These are phyloP conservation scores for Cinara cedri DNA, from an alignment of 2,888 invertebrate species.

Conservation along the genomic window DNA sequence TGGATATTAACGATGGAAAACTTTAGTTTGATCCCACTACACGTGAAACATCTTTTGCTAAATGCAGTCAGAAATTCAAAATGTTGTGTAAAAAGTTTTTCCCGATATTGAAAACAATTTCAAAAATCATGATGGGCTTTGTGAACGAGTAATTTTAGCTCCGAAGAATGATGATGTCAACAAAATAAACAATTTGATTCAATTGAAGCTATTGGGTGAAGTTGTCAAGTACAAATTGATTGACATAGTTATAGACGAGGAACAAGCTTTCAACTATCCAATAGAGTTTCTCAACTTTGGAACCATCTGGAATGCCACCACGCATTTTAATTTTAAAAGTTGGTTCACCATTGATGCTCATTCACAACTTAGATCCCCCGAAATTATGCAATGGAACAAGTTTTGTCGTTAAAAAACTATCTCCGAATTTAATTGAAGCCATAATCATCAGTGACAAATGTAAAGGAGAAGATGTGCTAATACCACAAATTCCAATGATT, in stretches of 20 bases:
- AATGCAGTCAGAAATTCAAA: no score
- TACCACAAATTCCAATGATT: constrained; percentile 62
- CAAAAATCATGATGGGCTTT: no score
- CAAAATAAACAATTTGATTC: no score
- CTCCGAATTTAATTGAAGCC: constrained; percentile 29
- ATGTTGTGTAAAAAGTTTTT: no score
- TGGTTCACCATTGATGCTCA: constrained; percentile 49
- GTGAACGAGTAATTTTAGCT: no score
- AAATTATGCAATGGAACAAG: constrained; percentile 50
- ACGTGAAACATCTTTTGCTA: no score
- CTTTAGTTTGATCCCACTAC: no score
- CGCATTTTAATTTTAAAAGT: not conserved
- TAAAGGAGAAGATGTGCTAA: constrained; percentile 59
- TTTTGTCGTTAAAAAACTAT: constrained; percentile 5
- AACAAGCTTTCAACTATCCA: constrained; percentile 25
- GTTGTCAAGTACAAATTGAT: no score
- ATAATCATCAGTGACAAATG: constrained; percentile 11
- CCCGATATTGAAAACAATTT: no score
- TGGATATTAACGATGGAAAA: no score
- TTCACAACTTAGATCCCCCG: constrained; percentile 54
- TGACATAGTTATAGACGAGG: constrained; percentile 18
- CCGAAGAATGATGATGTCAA: no score
- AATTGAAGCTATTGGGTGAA: not conserved
- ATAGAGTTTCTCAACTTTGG: constrained; percentile 58
- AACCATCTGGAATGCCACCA: constrained; percentile 58